A percentile compares a stretch with the other conserved stretches of the same genome.
Conservation (phyloP, 2,113 vertebrate genomes). For the Pygoscelis antarcticus region DNA sequence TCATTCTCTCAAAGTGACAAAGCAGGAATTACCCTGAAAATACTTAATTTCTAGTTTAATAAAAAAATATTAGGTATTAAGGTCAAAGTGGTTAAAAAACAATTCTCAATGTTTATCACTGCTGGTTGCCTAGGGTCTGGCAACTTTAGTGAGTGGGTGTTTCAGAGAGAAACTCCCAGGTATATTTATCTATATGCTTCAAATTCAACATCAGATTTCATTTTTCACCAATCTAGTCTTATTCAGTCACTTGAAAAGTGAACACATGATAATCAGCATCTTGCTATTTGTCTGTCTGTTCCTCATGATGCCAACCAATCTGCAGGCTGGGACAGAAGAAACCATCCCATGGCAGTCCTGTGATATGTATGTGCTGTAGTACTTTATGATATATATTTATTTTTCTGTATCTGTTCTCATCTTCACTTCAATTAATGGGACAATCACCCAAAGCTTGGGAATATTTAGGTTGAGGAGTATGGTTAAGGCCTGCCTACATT, state of each 20-base stretch:
- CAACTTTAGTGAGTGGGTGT: background rate
- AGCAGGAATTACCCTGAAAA: background rate
- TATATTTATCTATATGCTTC: background rate
- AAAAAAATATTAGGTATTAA: background rate
- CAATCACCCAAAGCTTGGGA: background rate
- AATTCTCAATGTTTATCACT: background rate
- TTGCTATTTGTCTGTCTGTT: background rate
- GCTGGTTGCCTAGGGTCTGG: background rate
- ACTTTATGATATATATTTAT: background rate
- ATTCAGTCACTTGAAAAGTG: background rate
- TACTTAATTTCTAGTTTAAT: background rate
- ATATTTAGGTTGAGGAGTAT: background rate
- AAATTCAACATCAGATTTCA: background rate
- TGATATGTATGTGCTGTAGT: background rate
- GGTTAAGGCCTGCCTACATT: background rate
- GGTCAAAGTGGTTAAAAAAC: background rate
- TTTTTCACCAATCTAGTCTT: background rate
- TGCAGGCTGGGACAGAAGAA: background rate
- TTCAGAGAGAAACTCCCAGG: background rate
- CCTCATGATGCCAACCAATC: background rate
- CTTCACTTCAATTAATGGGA: background rate
- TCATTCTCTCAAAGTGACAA: background rate
- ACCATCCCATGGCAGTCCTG: background rate
- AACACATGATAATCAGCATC: fast-evolving
- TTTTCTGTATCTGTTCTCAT: background rate